Percentiles rank a stretch among this genome's conserved stretches.
Evolutionary conservation across 2,888 invertebrate species (phyloP).

Genomic region (Rotaria magnacalcarata): DNA sequence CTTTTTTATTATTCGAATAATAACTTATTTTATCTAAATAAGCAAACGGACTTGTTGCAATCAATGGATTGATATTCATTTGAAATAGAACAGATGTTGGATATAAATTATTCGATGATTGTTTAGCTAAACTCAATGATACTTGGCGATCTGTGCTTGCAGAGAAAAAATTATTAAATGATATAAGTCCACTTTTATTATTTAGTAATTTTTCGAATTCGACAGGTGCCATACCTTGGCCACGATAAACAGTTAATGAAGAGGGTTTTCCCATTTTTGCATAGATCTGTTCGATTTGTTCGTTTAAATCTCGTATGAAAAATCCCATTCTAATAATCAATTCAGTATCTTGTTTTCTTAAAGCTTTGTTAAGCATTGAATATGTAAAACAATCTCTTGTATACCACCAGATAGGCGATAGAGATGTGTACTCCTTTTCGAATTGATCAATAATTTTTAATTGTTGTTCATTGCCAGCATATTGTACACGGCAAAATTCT

Average conservation of each 20-base stretch:
- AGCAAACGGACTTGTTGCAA: not conserved
- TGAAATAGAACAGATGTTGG: not conserved
- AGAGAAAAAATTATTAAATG: not conserved
- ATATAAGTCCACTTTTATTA: not conserved
- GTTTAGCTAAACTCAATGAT: not conserved
- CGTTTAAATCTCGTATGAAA: not conserved
- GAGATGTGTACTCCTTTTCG: not conserved
- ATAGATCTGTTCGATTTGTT: not conserved
- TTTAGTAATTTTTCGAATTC: not conserved
- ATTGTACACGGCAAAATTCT: slow-evolving; percentile 1
- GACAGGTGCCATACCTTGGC: not conserved
- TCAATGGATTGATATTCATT: not conserved
- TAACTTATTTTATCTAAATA: not conserved
- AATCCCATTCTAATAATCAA: slow-evolving; percentile 19
- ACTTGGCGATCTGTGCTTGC: not conserved
- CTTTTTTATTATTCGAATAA: not conserved
- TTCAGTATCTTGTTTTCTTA: slow-evolving; percentile 2
- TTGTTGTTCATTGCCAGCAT: not conserved
- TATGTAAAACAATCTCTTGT: not conserved
- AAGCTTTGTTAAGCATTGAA: not conserved
- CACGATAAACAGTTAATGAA: not conserved
- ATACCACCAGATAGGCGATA: slow-evolving; percentile 14
- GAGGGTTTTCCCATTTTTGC: not conserved
- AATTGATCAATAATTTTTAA: slow-evolving; percentile 8
- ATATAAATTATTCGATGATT: not conserved